These are phyloP conservation scores for Rotaria socialis DNA, from an alignment of 2,888 invertebrate species.

Conservation along the genomic window DNA sequence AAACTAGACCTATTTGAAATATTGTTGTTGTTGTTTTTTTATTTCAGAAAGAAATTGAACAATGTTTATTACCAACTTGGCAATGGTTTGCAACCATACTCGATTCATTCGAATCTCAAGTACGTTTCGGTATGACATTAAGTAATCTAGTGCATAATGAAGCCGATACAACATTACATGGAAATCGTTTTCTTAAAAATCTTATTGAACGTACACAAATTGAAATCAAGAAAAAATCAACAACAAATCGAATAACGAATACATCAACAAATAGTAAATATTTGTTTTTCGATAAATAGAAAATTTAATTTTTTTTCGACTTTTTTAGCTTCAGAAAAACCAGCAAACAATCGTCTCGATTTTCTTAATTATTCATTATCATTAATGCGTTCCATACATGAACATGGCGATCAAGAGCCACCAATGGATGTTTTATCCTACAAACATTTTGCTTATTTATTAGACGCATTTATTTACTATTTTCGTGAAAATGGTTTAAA, in stretches of 20 bases:
- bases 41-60: neutral
- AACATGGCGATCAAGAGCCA: constrained; percentile 90
- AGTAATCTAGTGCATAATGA: constrained; percentile 50
- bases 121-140: constrained; percentile 69
- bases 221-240: constrained; percentile 48
- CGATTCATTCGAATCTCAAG: constrained; percentile 95
- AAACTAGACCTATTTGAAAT: too few species aligned
- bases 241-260: too few species aligned
- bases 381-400: constrained; percentile 86
- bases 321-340: constrained; percentile 48
- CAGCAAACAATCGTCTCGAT: constrained; percentile 71
- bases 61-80: constrained; percentile 69
- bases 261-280: too few species aligned
- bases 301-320: neutral
- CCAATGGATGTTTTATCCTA: constrained; percentile 89
- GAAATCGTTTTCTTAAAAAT: constrained; percentile 18
- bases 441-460: constrained; percentile 75
- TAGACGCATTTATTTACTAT: constrained; percentile 72
- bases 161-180: neutral
- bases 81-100: constrained; percentile 93
- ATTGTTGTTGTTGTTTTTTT: too few species aligned
- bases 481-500: constrained; percentile 66
- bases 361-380: constrained; percentile 91
- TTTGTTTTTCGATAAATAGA: constrained; percentile 48
- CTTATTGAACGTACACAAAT: constrained; percentile 49